Base-by-base conservation (phyloP, 2,113 vertebrate genomes). In the Siphamia tubifer region DNA sequence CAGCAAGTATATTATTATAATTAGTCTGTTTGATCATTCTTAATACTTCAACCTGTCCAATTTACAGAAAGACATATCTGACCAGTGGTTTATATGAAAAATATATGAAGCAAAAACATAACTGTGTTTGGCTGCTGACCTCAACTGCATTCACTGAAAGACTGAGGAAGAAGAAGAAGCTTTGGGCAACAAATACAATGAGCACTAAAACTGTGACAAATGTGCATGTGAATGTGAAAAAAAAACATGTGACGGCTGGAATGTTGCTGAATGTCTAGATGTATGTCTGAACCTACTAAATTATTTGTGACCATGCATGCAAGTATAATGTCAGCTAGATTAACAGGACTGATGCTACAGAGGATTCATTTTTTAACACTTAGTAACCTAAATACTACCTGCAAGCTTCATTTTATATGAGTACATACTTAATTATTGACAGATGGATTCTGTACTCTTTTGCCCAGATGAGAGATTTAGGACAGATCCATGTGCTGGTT, bases 371-470 rank as follows among this genome's bases (percentile, higher is more conserved):
- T 45, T 45, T 45, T 1, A 43, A 20, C 12, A 1, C 25, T 32
- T 47, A 35, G 25, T 47, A 54, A 66, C 35, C 44, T 57, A 61
- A 55, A 45, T 28, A 48, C 20, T 21, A 54, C 45, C 31, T 20
- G 13, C 30, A 55, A 75, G 70, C 56, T 39, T 43, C 0, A 42
- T 57, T 72, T 75, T 28, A 23, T 45, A 36, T 54, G 42, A 68
- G 47, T 30, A 34, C 24, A 42, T 6, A 15, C 13, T 71, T 63
- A 45, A 76, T 78, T 61, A 74, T 76, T 68, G 70, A 79, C 61
- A 65, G 36, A 62, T 67, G 20, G 13, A 61, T 27, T 49, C 61
- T 21, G 16, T 15, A 15, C 32, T 30, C 42, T 58, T 27, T 34
- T 36, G 10, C 19, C 30, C 19, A 48, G 10, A 40, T 35, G 62